Base-by-base conservation (phyloP, 2,888 invertebrate species). In the Zygothrica quintamaculata region DNA sequence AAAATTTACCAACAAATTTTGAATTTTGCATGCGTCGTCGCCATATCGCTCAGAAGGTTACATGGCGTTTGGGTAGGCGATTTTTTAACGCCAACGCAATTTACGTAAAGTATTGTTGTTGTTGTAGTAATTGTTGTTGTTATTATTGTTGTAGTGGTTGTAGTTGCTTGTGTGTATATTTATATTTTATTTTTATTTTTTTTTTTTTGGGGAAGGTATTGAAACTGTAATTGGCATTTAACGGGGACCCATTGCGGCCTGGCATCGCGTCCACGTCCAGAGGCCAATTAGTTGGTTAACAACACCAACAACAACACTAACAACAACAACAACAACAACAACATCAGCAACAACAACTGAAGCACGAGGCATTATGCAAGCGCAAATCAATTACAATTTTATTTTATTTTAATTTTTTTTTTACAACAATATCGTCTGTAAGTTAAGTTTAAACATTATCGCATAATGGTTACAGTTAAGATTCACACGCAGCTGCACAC, bases 1-100 rank as follows among this genome's bases (percentile, higher is more conserved):
- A 56, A 58, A 56, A 44, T 39, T n/a, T 5, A 22, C 18, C 18
- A 22, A 3, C 31, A 47, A 56, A 29, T 56, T n/a, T 59, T 57
- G 59, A 52, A 81, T 81, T 78, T 81, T 37, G 78, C 78, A 78
- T 78, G 82, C 82, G 66, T 36, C 22, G 70, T 64, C n/a, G n/a
- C 65, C 78, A 65, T 62, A 66, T 52, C 65, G 50, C 36, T 71
- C 66, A 78, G 82, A 78, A 78, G 82, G 78, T 81, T 78, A 68
- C 60, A 74, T 64, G 57, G 15, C 16, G 25, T n/a, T n/a, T 25
- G 43, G n/a, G 37, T 3, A 9, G 8, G 36, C 1, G 11, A 31
- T 16, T 29, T 29, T 48, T 29, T 7, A 44, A 47, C 48, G 36
- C 56, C 48, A 68, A 59, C 69, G 70, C 56, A 69, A 58, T 69